Conservation (phyloP, 2,888 invertebrate genomes). For the Eugnorisma glareosa region DNA sequence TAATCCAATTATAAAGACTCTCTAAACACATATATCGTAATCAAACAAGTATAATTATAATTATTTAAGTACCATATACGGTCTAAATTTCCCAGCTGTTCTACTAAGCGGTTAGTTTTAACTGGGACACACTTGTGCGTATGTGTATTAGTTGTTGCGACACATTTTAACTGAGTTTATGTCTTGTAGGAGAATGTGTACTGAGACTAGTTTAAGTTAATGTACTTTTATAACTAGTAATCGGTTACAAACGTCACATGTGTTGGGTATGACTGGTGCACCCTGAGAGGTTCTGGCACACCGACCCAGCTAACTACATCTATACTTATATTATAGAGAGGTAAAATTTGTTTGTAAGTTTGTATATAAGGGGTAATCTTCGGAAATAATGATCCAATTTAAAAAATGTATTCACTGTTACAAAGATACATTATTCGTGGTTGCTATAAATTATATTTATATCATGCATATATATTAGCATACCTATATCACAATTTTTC, state of each 20-base stretch:
- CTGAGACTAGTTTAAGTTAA: not conserved
- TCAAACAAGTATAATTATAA: not conserved
- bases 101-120: conserved; percentile 9
- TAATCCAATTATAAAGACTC: not conserved
- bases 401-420: too few relatives aligned
- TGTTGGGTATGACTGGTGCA: not conserved
- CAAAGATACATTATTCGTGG: too few relatives aligned
- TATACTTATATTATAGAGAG: too few relatives aligned
- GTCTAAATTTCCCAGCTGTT: conserved; percentile 31
- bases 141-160: conserved; percentile 47
- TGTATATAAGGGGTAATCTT: too few relatives aligned
- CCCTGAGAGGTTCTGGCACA: not conserved
- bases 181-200: conserved; percentile 27
- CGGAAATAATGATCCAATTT: too few relatives aligned
- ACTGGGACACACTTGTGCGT: conserved; percentile 60
- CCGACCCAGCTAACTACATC: too few relatives aligned
- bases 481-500: too few relatives aligned
- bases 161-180: conserved; percentile 5
- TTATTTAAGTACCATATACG: not conserved
- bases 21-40: conserved; percentile 11
- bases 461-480: too few relatives aligned
- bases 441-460: too few relatives aligned
- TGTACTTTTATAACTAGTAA: not conserved
- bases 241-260: not conserved
- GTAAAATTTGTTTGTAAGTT: too few relatives aligned